phyloP scores from a whole-genome alignment of 2,797 vertebrate species.

The Pipistrellus pygmaeus region DNA sequence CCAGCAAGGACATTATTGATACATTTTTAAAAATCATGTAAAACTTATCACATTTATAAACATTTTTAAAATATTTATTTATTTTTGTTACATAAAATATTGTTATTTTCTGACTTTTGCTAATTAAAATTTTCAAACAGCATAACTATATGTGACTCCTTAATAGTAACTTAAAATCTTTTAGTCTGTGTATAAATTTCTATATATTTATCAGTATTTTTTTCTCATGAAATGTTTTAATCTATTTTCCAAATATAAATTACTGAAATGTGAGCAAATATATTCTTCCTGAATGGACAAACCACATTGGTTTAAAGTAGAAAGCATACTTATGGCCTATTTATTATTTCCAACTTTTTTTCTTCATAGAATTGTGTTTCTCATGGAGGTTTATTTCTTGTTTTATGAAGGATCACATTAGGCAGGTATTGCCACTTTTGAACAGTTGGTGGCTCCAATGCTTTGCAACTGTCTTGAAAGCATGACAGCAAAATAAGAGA shows the following conservation, averaged over 20 bases:
- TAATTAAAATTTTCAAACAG: constrained; percentile 48
- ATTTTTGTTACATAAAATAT: background rate
- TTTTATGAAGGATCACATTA: background rate
- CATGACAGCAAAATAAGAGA: constrained; percentile 52
- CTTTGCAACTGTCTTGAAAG: constrained; percentile 81
- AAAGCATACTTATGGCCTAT: background rate
- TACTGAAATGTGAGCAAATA: constrained; percentile 7
- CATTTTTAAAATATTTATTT: background rate
- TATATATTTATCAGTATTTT: background rate
- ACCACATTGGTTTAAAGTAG: constrained; percentile 21
- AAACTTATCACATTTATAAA: background rate
- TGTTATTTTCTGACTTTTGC: constrained; percentile 8
- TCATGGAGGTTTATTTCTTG: background rate
- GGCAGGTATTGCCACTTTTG: constrained; percentile 85
- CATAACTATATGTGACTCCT: background rate
- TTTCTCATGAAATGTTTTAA: constrained; percentile 34
- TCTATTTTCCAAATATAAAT: constrained; percentile 52
- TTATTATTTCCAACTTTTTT: constrained; percentile 15
- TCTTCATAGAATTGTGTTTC: background rate
- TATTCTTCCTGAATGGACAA: background rate
- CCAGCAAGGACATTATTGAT: background rate
- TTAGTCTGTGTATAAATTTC: constrained; percentile 20
- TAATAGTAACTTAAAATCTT: constrained; percentile 41
- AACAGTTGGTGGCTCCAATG: constrained; percentile 90
- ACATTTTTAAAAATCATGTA: background rate